phyloP scores from a whole-genome alignment of 2,797 vertebrate species.

The Hydrolagus colliei region DNA sequence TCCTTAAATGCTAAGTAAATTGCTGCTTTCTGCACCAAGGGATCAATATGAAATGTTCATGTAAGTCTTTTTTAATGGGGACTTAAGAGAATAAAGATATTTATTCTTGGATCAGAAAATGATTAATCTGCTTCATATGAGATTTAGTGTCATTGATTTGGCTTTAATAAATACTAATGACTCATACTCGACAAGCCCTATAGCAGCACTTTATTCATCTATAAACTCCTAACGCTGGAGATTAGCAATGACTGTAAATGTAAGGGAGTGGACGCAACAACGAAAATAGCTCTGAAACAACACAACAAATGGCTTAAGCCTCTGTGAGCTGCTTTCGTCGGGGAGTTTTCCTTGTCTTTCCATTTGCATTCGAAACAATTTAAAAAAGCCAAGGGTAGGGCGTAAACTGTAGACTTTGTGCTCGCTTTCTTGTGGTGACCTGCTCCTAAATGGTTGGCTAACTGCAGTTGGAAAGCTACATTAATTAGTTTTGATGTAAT shows the following conservation, averaged over 20 bases:
- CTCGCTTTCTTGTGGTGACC: too few species aligned
- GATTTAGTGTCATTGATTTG: conserved; percentile 40
- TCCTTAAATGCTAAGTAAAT: conserved; percentile 26
- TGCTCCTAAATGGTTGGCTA: too few species aligned
- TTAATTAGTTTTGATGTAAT: too few species aligned
- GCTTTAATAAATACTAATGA: conserved; percentile 44
- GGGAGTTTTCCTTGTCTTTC: too few species aligned
- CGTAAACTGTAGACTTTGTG: too few species aligned
- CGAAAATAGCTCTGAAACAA: not conserved
- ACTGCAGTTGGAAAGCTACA: too few species aligned
- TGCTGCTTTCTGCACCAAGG: conserved; percentile 19
- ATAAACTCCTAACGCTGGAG: conserved; percentile 36
- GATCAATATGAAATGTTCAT: conserved; percentile 34
- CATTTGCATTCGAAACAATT: too few species aligned
- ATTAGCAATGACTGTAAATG: conserved; percentile 36
- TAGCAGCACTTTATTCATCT: conserved; percentile 44
- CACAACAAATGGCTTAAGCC: not conserved
- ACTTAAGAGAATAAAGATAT: conserved; percentile 37
- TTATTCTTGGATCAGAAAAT: conserved; percentile 40
- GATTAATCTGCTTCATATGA: conserved; percentile 38
- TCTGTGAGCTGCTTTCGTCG: too few species aligned
- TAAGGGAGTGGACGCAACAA: not conserved
- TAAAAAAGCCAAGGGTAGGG: too few species aligned
- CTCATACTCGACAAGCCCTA: conserved; percentile 38
- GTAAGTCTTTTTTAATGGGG: conserved; percentile 28